A percentile compares a stretch with the other conserved stretches of the same genome.
phyloP scores from a whole-genome alignment of 2,113 vertebrate genomes.

The Campylomormyrus tamandua region DNA sequence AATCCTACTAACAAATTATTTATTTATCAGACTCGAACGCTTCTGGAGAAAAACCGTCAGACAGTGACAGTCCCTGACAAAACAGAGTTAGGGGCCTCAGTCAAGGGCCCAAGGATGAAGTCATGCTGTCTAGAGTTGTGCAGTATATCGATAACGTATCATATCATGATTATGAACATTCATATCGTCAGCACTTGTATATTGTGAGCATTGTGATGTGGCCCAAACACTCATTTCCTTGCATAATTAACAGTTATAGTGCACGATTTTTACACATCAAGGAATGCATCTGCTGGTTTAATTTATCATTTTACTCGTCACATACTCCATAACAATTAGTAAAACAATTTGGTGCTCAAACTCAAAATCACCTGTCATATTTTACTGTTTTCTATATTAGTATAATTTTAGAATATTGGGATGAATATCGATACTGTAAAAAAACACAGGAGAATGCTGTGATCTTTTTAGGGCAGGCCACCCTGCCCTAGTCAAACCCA shows the following conservation, averaged over 20 bases:
- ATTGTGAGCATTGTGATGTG: not conserved
- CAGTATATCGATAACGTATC: not conserved
- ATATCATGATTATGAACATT: not conserved
- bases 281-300: not conserved
- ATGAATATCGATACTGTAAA: not conserved
- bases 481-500: not conserved
- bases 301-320: not conserved
- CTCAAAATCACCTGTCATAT: not conserved
- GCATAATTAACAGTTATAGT: not conserved
- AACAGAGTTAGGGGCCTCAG: not conserved
- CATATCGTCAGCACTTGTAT: not conserved
- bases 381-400: not conserved
- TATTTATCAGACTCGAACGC: not conserved
- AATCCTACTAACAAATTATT: not conserved
- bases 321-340: not conserved
- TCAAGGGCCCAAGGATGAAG: not conserved
- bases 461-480: not conserved
- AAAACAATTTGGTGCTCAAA: not conserved
- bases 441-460: not conserved
- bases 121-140: not conserved
- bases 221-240: not conserved
- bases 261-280: not conserved
- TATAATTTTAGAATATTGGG: not conserved
- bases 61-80: not conserved
- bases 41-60: not conserved